Percentiles rank a stretch among this genome's conserved stretches.
Conservation (phyloP, 2,113 vertebrate species). For the Chloroceryle aenea region DNA sequence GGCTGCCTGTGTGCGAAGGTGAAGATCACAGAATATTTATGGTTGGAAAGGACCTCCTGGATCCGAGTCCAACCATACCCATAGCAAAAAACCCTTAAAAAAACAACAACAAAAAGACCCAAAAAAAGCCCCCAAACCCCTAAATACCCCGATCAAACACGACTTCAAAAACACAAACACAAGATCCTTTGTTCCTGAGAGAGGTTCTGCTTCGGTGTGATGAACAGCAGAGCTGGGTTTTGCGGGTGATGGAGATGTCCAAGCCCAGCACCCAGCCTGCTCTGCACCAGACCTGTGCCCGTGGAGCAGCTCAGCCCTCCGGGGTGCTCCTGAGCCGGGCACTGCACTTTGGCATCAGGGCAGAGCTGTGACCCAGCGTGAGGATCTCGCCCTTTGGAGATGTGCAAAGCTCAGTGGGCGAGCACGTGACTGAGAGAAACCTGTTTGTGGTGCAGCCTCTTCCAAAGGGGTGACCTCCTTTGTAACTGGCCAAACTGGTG, state of each 20-base stretch:
- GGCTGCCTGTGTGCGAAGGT: not conserved
- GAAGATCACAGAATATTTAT: not conserved
- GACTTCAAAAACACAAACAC: too few relatives aligned
- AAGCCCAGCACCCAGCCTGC: not conserved
- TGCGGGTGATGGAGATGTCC: fast-evolving
- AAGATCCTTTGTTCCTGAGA: constrained; percentile 24
- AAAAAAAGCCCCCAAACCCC: too few relatives aligned
- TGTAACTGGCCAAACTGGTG: fast-evolving
- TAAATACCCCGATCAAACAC: too few relatives aligned
- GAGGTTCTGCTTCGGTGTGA: not conserved
- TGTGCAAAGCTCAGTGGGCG: not conserved
- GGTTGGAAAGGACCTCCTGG: too few relatives aligned
- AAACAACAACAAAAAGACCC: too few relatives aligned
- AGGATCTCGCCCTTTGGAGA: fast-evolving
- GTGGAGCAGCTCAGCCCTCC: not conserved
- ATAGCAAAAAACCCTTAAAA: too few relatives aligned
- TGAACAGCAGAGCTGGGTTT: not conserved
- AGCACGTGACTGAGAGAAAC: not conserved
- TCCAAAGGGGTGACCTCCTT: not conserved
- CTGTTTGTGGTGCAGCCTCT: not conserved
- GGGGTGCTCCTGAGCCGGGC: not conserved
- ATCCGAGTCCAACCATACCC: too few relatives aligned
- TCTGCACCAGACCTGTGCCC: fast-evolving
- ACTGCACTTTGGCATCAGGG: fast-evolving
- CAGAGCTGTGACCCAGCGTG: not conserved